These are phyloP conservation scores for Trichomalopsis sarcophagae DNA, from an alignment of 1,140 invertebrate genomes.

Conservation along the genomic window DNA sequence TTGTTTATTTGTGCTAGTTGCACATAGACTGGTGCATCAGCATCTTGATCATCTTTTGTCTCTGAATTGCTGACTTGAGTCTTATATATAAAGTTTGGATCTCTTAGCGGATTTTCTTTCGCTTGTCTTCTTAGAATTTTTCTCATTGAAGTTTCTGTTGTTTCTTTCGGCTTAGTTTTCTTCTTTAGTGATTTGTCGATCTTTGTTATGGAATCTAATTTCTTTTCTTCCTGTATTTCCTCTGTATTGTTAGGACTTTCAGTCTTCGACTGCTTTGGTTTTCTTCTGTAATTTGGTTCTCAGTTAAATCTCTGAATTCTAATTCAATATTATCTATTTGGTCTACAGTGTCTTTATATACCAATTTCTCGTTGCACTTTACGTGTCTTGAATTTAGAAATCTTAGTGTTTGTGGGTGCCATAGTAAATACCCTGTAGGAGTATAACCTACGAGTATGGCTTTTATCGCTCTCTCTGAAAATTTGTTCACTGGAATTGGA, in stretches of 20 bases:
- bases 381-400: conserved; percentile 1
- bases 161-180: background rate
- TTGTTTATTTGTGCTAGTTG: conserved; percentile 2
- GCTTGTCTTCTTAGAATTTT: no score
- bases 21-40: conserved; percentile 6
- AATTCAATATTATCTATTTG: background rate
- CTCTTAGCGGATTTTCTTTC: background rate
- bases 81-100: background rate
- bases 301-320: background rate
- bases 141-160: no score
- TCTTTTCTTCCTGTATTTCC: background rate
- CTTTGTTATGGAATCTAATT: background rate
- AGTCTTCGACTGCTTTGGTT: background rate
- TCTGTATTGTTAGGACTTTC: background rate
- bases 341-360: background rate
- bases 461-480: conserved; percentile 17
- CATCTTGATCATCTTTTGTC: background rate
- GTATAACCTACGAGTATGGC: background rate
- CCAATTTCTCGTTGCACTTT: conserved; percentile 16
- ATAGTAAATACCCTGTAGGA: conserved; percentile 8
- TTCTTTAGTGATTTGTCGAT: background rate
- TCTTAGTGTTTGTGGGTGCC: conserved; percentile 5
- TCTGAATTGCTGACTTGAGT: background rate
- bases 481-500: background rate
- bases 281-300: background rate